These are phyloP conservation scores for Artemia sinica DNA, from an alignment of 2,888 invertebrate genomes.

Conservation along the genomic window DNA sequence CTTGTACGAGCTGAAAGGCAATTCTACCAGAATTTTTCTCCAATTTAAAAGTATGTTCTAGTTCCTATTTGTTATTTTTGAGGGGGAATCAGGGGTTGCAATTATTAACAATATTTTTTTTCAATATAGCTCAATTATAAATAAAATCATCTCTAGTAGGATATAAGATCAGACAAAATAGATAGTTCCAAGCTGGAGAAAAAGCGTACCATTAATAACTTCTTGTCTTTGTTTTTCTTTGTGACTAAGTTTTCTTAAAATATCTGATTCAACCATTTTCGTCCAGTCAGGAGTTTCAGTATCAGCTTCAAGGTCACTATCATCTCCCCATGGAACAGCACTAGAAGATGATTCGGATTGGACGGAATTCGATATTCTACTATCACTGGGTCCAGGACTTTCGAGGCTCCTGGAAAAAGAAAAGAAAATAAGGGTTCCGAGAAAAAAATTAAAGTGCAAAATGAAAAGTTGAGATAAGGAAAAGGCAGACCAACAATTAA, in stretches of 20 bases:
- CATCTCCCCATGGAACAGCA: conserved; percentile 27
- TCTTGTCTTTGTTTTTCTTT: conserved; percentile 77
- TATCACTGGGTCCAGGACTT: conserved; percentile 54
- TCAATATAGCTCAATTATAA: background rate
- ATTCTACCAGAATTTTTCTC: too few relatives aligned
- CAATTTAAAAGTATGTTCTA: too few relatives aligned
- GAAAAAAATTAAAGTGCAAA: too few relatives aligned
- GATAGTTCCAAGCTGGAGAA: background rate
- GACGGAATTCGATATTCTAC: conserved; percentile 26
- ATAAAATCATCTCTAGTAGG: background rate
- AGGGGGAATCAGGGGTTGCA: too few relatives aligned
- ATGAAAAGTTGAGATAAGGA: too few relatives aligned
- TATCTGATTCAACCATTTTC: conserved; percentile 53
- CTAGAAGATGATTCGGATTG: conserved; percentile 27
- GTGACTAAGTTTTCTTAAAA: conserved; percentile 50
- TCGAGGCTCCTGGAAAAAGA: conserved; percentile 41
- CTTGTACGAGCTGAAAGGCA: too few relatives aligned
- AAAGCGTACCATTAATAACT: conserved; percentile 60
- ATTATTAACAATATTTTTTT: too few relatives aligned
- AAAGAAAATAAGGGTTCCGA: background rate
- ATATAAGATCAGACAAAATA: background rate
- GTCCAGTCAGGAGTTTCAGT: conserved; percentile 62
- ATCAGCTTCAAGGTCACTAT: conserved; percentile 44
- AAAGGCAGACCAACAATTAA: too few relatives aligned
- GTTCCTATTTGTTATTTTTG: too few relatives aligned